Evolutionary conservation across 2,797 vertebrate species (phyloP), one percentile per base, ranked within the genome.

Genomic region (Lagocephalus sceleratus): DNA sequence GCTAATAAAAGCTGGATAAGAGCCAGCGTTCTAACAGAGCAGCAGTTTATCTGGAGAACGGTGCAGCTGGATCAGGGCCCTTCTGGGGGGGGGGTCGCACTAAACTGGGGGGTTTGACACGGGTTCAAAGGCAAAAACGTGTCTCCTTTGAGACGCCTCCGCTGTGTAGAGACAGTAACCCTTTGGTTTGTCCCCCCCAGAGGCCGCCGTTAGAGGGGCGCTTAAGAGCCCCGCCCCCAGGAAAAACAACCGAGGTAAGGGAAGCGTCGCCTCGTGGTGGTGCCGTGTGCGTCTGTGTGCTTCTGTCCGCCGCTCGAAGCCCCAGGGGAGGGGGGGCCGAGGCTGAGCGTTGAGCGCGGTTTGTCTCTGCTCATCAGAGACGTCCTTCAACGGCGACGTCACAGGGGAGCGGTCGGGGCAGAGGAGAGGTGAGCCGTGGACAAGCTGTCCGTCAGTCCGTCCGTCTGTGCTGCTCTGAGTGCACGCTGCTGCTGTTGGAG

Each of bases 1-100:
- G 79, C 86, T 89, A 84, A 85, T 88, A 79, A 87, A 89, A 84
- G 69, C 83, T 83, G 85, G 81, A 79, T 73, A 69, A 86, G 39
- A 81, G 79, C 74, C 82, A 75, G 73, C 42, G 20, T 52, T 59
- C 49, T 39, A 26, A 57, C 68, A 66, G 60, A 54, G 51, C 86
- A 81, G 82, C 87, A 78, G 64, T 84, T 91, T 87, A 87, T 85
- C 85, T 75, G n/a, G 43, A 67, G 60, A 57, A 56, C 42, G 14
- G 16, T 11, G 60, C 50, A 56, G 63, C 60, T 26, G 65, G 55
- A 44, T 23, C 15, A 3, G 12, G 2, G n/a, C n/a, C n/a, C n/a
- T n/a, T n/a, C n/a, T n/a, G n/a, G n/a, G n/a, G n/a, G n/a, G n/a
- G n/a, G n/a, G n/a, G n/a, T n/a, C n/a, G n/a, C n/a, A n/a, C n/a